Conservation (phyloP, 2,888 invertebrate species). For the Xestia sexstrigata region DNA sequence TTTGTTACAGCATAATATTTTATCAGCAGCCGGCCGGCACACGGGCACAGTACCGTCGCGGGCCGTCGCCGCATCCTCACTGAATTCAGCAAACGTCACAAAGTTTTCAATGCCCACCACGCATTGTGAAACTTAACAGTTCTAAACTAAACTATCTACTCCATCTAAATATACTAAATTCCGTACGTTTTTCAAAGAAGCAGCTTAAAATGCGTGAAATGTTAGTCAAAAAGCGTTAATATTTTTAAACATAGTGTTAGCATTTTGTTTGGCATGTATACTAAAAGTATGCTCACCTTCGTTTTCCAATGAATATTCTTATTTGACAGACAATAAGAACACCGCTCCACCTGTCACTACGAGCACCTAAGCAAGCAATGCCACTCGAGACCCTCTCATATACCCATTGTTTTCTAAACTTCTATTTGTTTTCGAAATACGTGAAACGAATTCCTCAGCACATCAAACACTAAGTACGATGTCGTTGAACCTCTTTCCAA, state of each 20-base stretch:
- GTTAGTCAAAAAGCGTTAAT: constrained; percentile 62
- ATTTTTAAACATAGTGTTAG: constrained; percentile 59
- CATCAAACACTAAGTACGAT: constrained; percentile 81
- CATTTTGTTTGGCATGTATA: constrained; percentile 59
- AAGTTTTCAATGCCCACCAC: constrained; percentile 79
- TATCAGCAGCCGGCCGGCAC: constrained; percentile 66
- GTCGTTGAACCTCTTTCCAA: constrained; percentile 83
- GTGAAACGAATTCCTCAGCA: constrained; percentile 87
- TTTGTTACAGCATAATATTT: constrained; percentile 53
- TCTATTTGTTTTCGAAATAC: constrained; percentile 86
- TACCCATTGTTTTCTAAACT: constrained; percentile 86
- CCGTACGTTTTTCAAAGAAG: constrained; percentile 53
- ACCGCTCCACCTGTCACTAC: constrained; percentile 82
- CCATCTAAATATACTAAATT: constrained; percentile 57
- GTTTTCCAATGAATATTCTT: constrained; percentile 75
- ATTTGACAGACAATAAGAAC: constrained; percentile 78
- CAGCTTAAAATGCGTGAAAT: constrained; percentile 52
- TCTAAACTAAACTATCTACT: constrained; percentile 69
- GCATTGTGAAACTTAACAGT: constrained; percentile 74
- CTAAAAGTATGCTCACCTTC: constrained; percentile 78
- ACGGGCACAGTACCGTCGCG: constrained; percentile 77
- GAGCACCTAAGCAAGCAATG: constrained; percentile 87
- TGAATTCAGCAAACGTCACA: constrained; percentile 77
- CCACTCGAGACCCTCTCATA: constrained; percentile 78
- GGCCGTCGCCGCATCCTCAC: constrained; percentile 83